Conservation (phyloP, 2,113 vertebrate species). For the Phoxinus phoxinus region DNA sequence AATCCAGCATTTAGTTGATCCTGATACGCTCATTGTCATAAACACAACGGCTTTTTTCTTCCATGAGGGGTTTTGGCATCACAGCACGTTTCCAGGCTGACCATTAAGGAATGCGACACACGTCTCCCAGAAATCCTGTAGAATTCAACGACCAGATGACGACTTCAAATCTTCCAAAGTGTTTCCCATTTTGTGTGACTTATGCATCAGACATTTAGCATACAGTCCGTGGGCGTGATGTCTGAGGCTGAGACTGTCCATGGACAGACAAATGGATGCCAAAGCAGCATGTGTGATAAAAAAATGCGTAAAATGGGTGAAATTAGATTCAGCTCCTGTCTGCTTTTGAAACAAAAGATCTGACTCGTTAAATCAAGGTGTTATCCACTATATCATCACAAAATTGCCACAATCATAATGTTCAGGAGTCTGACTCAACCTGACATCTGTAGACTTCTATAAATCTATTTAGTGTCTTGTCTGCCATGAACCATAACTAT, state of each 20-base stretch:
- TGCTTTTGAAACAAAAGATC: constrained; percentile 44
- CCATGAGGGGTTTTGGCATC: too few species aligned
- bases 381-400: constrained; percentile 50
- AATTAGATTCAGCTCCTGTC: constrained; percentile 27
- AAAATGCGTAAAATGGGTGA: constrained; percentile 7
- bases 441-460: constrained; percentile 56
- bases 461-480: constrained; percentile 58
- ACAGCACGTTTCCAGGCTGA: too few species aligned
- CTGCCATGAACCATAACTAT: constrained; percentile 52
- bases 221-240: too few species aligned
- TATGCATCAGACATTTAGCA: too few species aligned
- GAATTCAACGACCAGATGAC: too few species aligned
- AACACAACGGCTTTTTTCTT: background rate
- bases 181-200: too few species aligned
- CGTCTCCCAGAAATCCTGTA: too few species aligned
- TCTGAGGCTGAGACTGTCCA: background rate
- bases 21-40: too few species aligned
- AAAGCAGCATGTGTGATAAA: constrained; percentile 3
- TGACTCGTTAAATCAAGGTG: constrained; percentile 52
- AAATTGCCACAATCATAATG: constrained; percentile 53
- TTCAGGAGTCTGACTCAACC: constrained; percentile 43
- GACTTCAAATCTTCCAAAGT: too few species aligned
- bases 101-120: too few species aligned
- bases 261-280: background rate
- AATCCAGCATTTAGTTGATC: too few species aligned